A percentile compares a stretch with the other conserved stretches of the same genome.
These are phyloP conservation scores for Astropecten irregularis DNA, from an alignment of 53 echinoderm and acorn worm genomes.

Conservation along the genomic window DNA sequence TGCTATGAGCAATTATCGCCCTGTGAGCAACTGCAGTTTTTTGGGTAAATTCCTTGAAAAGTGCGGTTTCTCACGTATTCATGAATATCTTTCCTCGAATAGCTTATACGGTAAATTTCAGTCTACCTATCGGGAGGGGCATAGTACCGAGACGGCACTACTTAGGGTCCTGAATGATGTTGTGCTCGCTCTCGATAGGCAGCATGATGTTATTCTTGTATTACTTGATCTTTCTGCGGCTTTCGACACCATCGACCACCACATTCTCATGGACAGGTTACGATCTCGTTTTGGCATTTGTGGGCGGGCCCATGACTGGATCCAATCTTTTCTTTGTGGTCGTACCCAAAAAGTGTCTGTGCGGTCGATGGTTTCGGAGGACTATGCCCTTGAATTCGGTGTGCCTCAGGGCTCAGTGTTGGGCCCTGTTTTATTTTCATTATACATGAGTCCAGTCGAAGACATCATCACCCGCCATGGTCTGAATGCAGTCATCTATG, in stretches of 20 bases:
- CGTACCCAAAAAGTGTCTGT: too few relatives aligned
- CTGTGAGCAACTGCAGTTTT: neutral
- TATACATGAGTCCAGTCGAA: too few relatives aligned
- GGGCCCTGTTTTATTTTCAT: too few relatives aligned
- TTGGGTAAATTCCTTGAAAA: constrained; percentile 26
- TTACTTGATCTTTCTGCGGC: neutral
- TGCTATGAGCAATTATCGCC: neutral
- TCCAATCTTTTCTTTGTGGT: neutral
- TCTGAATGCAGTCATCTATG: neutral
- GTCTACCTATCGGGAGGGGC: neutral
- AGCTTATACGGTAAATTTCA: constrained; percentile 17
- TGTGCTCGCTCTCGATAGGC: too few relatives aligned
- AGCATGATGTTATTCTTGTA: too few relatives aligned
- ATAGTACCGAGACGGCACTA: constrained; percentile 9
- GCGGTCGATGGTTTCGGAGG: neutral
- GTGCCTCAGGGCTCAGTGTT: constrained; percentile 12
- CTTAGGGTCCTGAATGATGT: neutral
- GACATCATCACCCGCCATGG: too few relatives aligned
- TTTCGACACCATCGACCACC: too few relatives aligned
- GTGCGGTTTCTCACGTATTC: neutral
- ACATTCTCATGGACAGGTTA: neutral
- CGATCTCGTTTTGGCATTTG: neutral
- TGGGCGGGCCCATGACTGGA: neutral
- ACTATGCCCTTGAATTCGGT: neutral
- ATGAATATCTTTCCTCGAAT: neutral